Evolutionary conservation across 2,797 vertebrate genomes (phyloP).

Genomic region (Hybognathus amarus): DNA sequence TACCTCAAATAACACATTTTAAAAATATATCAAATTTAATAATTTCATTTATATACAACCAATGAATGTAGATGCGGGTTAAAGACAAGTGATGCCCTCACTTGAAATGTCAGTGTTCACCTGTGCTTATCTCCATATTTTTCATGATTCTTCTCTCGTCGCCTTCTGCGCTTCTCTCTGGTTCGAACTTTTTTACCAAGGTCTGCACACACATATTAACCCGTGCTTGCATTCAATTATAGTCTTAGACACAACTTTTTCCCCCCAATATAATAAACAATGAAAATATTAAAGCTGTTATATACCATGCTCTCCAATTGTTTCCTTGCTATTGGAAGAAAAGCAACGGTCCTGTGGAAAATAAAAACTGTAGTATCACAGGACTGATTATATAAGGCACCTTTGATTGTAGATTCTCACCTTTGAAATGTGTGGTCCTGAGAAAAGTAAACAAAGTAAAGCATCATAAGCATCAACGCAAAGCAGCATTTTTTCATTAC

Average conservation of each 20-base stretch:
- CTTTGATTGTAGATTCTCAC: slow-evolving; percentile 41
- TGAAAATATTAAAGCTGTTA: not conserved
- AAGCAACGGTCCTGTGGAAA: slow-evolving; percentile 38
- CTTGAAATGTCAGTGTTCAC: slow-evolving; percentile 57
- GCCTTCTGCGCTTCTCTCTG: slow-evolving; percentile 85
- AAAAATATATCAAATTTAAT: not conserved
- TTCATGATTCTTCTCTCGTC: slow-evolving; percentile 86
- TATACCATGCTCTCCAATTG: slow-evolving; percentile 44
- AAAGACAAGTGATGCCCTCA: not conserved
- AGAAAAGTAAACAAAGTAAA: slow-evolving; percentile 14
- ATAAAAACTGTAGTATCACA: not conserved
- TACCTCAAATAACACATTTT: not conserved
- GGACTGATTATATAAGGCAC: not conserved
- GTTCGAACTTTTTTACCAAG: slow-evolving; percentile 79
- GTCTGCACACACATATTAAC: slow-evolving; percentile 26
- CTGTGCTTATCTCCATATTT: slow-evolving; percentile 87
- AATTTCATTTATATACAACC: not conserved
- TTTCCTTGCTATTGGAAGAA: slow-evolving; percentile 20
- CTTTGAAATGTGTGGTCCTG: slow-evolving; percentile 54
- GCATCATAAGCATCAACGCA: not conserved
- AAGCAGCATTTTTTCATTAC: not conserved
- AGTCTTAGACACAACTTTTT: not conserved
- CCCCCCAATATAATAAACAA: not conserved
- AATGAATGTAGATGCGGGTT: not conserved
- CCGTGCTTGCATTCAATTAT: not conserved